These are phyloP conservation scores for Lucinisca nassula DNA, from an alignment of 2,888 invertebrate genomes.

Conservation along the genomic window DNA sequence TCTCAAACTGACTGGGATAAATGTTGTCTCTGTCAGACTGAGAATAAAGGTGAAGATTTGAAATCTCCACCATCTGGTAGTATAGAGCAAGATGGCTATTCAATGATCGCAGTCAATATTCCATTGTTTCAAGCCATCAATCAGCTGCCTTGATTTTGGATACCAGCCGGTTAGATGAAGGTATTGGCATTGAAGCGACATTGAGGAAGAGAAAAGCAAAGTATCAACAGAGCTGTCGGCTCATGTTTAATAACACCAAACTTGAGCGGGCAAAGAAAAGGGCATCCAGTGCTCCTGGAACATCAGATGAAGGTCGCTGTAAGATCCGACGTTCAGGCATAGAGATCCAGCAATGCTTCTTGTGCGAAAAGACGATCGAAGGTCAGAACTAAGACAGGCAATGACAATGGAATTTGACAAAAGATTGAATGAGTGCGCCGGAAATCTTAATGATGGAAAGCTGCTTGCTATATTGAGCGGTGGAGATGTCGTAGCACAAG, in stretches of 20 bases:
- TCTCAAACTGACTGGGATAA: slow-evolving; percentile 35
- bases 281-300: neutral
- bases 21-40: slow-evolving; percentile 47
- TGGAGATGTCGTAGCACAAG: slow-evolving; percentile 71
- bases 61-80: slow-evolving; percentile 34
- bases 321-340: slow-evolving; percentile 1
- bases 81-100: slow-evolving; percentile 28
- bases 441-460: slow-evolving; percentile 60
- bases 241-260: slow-evolving; percentile 61
- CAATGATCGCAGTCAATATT: slow-evolving; percentile 41
- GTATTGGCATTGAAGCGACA: slow-evolving; percentile 64
- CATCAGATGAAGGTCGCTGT: neutral
- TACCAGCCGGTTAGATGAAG: slow-evolving; percentile 58
- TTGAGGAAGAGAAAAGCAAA: slow-evolving; percentile 57
- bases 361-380: slow-evolving; percentile 46
- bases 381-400: slow-evolving; percentile 49
- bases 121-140: slow-evolving; percentile 42
- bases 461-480: slow-evolving; percentile 61
- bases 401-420: slow-evolving; percentile 65
- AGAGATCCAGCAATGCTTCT: slow-evolving; percentile 37
- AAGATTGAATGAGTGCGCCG: slow-evolving; percentile 60
- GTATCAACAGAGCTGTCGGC: slow-evolving; percentile 60
- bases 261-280: slow-evolving; percentile 46
- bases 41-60: slow-evolving; percentile 43
- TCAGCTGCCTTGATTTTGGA: slow-evolving; percentile 53